Percentiles rank a stretch among this genome's conserved stretches.
These are phyloP conservation scores for Harpalus rubripes DNA, from an alignment of 2,888 invertebrate genomes.

Conservation along the genomic window DNA sequence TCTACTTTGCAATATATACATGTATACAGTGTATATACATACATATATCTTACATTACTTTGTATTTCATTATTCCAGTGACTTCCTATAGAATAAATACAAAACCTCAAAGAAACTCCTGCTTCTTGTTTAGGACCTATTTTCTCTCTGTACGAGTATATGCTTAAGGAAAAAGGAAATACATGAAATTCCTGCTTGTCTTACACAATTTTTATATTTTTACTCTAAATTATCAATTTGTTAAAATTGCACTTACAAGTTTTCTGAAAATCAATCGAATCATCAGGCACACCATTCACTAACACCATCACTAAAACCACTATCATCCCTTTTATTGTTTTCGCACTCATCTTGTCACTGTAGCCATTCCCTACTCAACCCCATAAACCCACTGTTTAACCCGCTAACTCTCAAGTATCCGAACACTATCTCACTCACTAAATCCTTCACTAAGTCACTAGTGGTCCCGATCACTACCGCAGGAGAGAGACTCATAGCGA, in stretches of 20 bases:
- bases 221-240: too few relatives aligned
- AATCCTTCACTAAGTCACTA: background rate
- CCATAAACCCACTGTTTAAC: background rate
- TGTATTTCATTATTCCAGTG: too few relatives aligned
- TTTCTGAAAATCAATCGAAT: slow-evolving; percentile 60
- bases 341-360: slow-evolving; percentile 44
- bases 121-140: too few relatives aligned
- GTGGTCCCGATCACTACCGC: background rate
- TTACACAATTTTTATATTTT: too few relatives aligned
- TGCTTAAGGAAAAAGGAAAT: too few relatives aligned
- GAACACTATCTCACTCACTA: background rate
- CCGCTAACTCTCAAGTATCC: background rate
- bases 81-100: too few relatives aligned
- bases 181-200: too few relatives aligned
- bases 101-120: too few relatives aligned
- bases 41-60: too few relatives aligned
- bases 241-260: slow-evolving; percentile 37
- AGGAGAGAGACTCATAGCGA: background rate
- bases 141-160: too few relatives aligned
- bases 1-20: too few relatives aligned
- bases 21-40: too few relatives aligned
- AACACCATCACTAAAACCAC: slow-evolving; percentile 54
- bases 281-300: slow-evolving; percentile 51
- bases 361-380: background rate
- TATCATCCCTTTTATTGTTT: background rate